Percentiles rank a stretch among this genome's conserved stretches.
Conservation (phyloP, 1,140 invertebrate species). For the Pseudomyrmex cubaensis region DNA sequence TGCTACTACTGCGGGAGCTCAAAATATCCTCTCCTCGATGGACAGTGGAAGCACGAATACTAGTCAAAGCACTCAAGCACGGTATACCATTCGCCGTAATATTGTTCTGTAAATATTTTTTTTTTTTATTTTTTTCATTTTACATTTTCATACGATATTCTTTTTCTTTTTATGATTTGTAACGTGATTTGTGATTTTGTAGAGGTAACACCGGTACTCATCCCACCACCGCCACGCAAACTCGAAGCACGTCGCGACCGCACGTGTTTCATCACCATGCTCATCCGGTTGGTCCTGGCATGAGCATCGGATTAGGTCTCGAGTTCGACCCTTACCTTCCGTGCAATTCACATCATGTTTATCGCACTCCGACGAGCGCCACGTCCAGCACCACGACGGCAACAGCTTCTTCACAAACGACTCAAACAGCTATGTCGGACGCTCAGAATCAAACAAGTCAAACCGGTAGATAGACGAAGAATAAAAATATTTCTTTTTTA, state of each 20-base stretch:
- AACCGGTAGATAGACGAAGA: constrained; percentile 46
- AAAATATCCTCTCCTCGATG: constrained; percentile 33
- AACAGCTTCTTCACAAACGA: constrained; percentile 71
- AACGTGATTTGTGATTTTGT: constrained; percentile 20
- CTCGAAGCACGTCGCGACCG: constrained; percentile 88
- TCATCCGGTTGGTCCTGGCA: constrained; percentile 80
- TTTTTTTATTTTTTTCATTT: no score
- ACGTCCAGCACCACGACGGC: constrained; percentile 62
- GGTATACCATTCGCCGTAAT: constrained; percentile 66
- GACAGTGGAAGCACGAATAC: constrained; percentile 75
- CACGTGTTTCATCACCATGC: constrained; percentile 86
- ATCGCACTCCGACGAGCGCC: constrained; percentile 65
- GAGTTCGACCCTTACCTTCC: constrained; percentile 90
- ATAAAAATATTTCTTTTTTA: neutral
- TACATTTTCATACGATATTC: no score
- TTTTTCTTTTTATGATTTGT: neutral
- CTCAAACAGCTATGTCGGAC: constrained; percentile 65
- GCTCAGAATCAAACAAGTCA: constrained; percentile 69
- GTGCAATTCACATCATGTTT: constrained; percentile 89
- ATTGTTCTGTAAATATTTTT: neutral
- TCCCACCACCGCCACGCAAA: constrained; percentile 89
- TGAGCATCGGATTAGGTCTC: constrained; percentile 80
- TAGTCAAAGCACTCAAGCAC: constrained; percentile 86
- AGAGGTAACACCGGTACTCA: constrained; percentile 88
- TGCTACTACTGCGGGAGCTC: constrained; percentile 40